Evolutionary conservation across 2,113 vertebrate genomes (phyloP), one percentile per base, ranked within the genome.

Genomic region (Platanista minor): DNA sequence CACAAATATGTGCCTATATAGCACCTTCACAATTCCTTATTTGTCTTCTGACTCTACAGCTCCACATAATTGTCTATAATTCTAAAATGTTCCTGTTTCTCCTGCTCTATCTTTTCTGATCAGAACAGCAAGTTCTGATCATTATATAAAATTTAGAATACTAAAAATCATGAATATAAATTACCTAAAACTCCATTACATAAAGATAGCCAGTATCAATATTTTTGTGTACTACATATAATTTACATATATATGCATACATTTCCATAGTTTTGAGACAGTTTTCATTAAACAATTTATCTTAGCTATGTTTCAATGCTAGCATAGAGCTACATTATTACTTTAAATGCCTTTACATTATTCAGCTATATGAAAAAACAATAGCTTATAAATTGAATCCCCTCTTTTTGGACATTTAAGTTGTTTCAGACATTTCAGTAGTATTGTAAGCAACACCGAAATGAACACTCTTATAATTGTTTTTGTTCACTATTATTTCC

Each of bases 221-320:
- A 94, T 85, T 62, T 90, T 46, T 33, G 27, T n/a, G 12, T 71
- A 84, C 12, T 67, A 59, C 18, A 64, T 10, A 59, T 85, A 57
- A 77, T 67, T 89, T 52, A 62, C 10, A 82, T 27, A 66, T 41
- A 43, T 31, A 83, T 83, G 29, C 9, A 88, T 46, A 49, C 0
- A 87, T 86, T 93, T 87, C 23, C 9, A 72, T 66, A 87, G 80
- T 87, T 81, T 83, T 77, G 7, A 80, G 46, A 67, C 15, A n/a
- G 33, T 78, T 87, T 95, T 91, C 3, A 18, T 94, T 88, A 91
- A 77, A 77, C 21, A 87, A 33, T 78, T 87, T 83, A 90, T 74
- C 13, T 52, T 52, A 29, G 39, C 6, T 66, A 74, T 36, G 29
- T 91, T 95, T 90, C 31, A 91, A 27, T 69, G 39, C 80, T 43